Conservation (phyloP, 1,140 invertebrate species). For the Drusus annulatus region DNA sequence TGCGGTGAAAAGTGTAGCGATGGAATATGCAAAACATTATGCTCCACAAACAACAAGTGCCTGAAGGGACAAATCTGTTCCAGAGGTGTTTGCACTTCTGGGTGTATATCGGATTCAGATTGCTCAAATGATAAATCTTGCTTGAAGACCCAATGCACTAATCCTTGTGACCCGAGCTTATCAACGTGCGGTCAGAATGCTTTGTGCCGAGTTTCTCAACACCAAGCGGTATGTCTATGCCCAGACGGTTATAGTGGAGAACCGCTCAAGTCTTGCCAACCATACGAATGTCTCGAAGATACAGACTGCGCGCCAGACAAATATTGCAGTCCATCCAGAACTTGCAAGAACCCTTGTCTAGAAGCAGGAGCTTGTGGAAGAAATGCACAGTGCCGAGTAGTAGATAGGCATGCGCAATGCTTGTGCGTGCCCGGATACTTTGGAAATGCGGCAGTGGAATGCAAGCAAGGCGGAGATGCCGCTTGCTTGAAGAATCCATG, state of each 20-base stretch:
- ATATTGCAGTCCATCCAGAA: slow-evolving; percentile 79
- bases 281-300: slow-evolving; percentile 83
- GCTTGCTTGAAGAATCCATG: slow-evolving; percentile 86
- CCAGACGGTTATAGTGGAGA: slow-evolving; percentile 88
- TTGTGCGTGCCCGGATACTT: slow-evolving; percentile 88
- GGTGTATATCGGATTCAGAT: slow-evolving; percentile 86
- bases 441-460: slow-evolving; percentile 87
- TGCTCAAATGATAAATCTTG: slow-evolving; percentile 85
- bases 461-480: slow-evolving; percentile 76
- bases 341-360: slow-evolving; percentile 88
- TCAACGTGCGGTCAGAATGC: slow-evolving; percentile 81
- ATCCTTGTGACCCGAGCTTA: slow-evolving; percentile 79
- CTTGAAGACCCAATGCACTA: slow-evolving; percentile 80
- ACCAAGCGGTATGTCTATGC: slow-evolving; percentile 87
- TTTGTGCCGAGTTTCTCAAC: slow-evolving; percentile 81
- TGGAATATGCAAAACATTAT: slow-evolving; percentile 77
- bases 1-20: slow-evolving; percentile 81
- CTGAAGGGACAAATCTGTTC: slow-evolving; percentile 72
- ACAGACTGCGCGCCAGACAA: slow-evolving; percentile 86
- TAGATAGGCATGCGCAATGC: slow-evolving; percentile 83
- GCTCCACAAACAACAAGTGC: slow-evolving; percentile 71
- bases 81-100: slow-evolving; percentile 73
- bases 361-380: slow-evolving; percentile 83
- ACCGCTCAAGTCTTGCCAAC: slow-evolving; percentile 80
- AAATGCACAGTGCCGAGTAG: slow-evolving; percentile 89